These are phyloP conservation scores for Himalopsyche phryganea DNA, from an alignment of 1,140 invertebrate genomes.

Conservation along the genomic window DNA sequence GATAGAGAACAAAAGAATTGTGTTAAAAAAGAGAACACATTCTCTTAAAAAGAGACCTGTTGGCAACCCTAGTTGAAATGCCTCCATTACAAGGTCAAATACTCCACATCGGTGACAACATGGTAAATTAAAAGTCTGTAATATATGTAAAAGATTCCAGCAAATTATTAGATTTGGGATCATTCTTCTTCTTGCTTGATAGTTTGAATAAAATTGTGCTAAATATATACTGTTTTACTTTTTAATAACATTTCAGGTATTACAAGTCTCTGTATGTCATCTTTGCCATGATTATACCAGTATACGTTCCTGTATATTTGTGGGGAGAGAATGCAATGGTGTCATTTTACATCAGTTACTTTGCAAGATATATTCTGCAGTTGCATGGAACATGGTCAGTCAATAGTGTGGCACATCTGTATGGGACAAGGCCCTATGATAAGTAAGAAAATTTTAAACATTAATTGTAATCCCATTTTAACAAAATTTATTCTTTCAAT, in stretches of 20 bases:
- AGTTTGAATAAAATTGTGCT: too few relatives aligned
- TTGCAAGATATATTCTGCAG: slow-evolving; percentile 66
- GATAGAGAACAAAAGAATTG: too few relatives aligned
- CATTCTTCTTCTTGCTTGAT: too few relatives aligned
- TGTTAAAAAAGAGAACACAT: too few relatives aligned
- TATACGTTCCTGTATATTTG: slow-evolving; percentile 63
- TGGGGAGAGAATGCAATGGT: slow-evolving; percentile 63
- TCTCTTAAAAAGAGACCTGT: too few relatives aligned
- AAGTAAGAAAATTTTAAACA: slow-evolving; percentile 39
- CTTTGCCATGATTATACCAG: slow-evolving; percentile 68
- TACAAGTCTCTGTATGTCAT: slow-evolving; percentile 65
- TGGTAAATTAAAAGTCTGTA: background rate
- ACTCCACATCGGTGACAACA: too few relatives aligned
- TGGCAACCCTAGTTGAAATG: too few relatives aligned
- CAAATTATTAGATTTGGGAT: too few relatives aligned
- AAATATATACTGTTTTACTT: too few relatives aligned
- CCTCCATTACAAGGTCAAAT: too few relatives aligned
- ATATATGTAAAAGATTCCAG: too few relatives aligned
- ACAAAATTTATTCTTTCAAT: too few relatives aligned
- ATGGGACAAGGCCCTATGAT: slow-evolving; percentile 48
- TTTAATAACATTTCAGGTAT: slow-evolving; percentile 49
- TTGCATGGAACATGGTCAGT: slow-evolving; percentile 85
- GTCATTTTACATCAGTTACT: slow-evolving; percentile 54
- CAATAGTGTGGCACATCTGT: slow-evolving; percentile 63
- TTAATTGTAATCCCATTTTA: background rate